Base-by-base conservation (phyloP, 2,113 vertebrate species). In the Nyctereutes procyonoides region DNA sequence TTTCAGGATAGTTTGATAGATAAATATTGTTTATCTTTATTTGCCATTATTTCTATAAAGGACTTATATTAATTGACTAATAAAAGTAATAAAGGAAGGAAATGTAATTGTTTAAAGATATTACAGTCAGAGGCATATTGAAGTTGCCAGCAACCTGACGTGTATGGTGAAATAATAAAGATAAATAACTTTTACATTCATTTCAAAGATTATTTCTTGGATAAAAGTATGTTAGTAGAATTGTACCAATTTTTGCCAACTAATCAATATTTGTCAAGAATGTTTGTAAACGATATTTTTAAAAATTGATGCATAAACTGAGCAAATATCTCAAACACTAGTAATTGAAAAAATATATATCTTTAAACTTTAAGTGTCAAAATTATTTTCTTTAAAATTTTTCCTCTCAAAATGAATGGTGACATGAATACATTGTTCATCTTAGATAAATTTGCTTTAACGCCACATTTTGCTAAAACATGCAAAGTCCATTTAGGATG, bases 381-480 rank as follows among this genome's bases (percentile, higher is more conserved):
- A 92, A 89, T 30, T 65, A 35, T 19, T 26, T 81, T 74, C 26
- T 63, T 55, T 92, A 84, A 94, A 22, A 60, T 14, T 32, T 76
- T 62, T 87, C 94, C 81, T 35, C 8, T 96, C 69, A 48, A 51
- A 85, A 10, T 60, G 7, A n/a, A 55, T 43, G 4, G 30, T 69
- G 8, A 58, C 79, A 56, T 28, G 17, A n/a, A 85, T n/a, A 67
- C 24, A 51, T 74, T 85, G 43, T 84, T 85, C 8, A 94, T 62
- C 93, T 95, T 88, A 96, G n/a, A 51, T 85, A 88, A 69, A 76
- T 93, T 85, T 98, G 5, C 15, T 80, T 81, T 32, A 74, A 74
- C 60, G 28, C 1, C 26, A 83, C 6, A 83, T 12, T 96, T 90
- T 87, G 35, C 30, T 71, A 58, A 93, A 90, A 79, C 26, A 76